These are phyloP conservation scores for Ectemnius lituratus DNA, from an alignment of 2,888 invertebrate species.

Conservation along the genomic window DNA sequence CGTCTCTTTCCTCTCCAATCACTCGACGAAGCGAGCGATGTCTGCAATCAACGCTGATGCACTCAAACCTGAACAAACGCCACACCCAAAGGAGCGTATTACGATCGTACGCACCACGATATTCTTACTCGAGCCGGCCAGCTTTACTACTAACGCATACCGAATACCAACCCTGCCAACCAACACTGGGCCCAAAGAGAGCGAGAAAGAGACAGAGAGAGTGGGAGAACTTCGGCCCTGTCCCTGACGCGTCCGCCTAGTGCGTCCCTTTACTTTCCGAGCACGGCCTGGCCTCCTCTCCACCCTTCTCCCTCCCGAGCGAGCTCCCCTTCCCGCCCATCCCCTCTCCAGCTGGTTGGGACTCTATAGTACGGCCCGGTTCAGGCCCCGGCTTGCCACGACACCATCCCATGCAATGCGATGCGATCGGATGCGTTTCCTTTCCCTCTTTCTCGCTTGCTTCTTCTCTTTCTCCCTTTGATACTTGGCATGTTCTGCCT, in stretches of 20 bases:
- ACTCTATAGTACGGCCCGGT: not conserved
- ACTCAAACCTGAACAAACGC: conserved; percentile 13
- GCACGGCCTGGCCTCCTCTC: not conserved
- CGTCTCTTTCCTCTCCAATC: not conserved
- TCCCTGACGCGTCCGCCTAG: conserved; percentile 14
- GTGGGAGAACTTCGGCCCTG: conserved; percentile 31
- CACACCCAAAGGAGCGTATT: conserved; percentile 46
- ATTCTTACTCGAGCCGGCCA: not conserved
- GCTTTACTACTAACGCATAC: conserved; percentile 1
- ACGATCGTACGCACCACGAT: conserved; percentile 17
- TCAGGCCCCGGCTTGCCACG: conserved; percentile 3
- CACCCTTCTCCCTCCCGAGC: no score
- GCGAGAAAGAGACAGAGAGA: conserved; percentile 3
- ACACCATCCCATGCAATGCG: conserved; percentile 18
- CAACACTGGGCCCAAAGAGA: conserved; percentile 23
- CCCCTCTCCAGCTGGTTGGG: conserved; percentile 4
- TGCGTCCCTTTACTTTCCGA: not conserved
- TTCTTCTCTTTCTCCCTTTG: not conserved
- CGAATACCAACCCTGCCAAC: not conserved
- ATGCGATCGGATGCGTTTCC: conserved; percentile 6
- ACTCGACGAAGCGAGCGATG: not conserved
- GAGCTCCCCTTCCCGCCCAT: not conserved
- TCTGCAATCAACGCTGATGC: not conserved
- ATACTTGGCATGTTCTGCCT: no score
- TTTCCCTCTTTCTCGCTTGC: not conserved